Conservation (phyloP, 2,113 vertebrate species). For the Barbus barbus region DNA sequence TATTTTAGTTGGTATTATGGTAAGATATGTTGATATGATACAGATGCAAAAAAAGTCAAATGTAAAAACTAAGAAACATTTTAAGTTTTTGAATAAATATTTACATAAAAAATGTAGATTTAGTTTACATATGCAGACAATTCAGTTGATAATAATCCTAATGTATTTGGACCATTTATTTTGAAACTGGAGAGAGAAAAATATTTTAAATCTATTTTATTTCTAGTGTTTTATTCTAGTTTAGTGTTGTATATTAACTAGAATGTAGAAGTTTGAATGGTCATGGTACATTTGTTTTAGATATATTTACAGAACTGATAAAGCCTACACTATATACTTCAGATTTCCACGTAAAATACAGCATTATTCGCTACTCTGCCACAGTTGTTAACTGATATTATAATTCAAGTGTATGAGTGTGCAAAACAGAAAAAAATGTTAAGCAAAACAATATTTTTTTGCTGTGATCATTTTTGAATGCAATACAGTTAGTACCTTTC, state of each 20-base stretch:
- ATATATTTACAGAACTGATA: neutral
- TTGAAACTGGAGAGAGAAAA: neutral
- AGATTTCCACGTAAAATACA: neutral
- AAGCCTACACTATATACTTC: neutral
- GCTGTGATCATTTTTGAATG: neutral
- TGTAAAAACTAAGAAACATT: no score
- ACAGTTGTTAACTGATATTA: neutral
- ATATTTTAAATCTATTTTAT: neutral
- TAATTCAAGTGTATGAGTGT: neutral
- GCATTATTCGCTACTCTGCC: neutral
- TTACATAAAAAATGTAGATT: neutral
- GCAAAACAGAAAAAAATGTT: neutral
- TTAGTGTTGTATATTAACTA: neutral
- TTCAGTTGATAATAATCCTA: neutral
- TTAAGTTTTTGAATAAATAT: neutral
- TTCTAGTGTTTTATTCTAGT: neutral
- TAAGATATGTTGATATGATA: neutral
- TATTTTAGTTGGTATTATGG: neutral
- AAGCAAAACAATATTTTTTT: neutral
- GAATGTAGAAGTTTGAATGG: neutral
- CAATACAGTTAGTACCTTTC: neutral
- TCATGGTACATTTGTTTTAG: neutral
- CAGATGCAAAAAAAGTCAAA: neutral
- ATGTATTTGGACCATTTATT: neutral
- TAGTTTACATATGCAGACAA: neutral